phyloP scores from a whole-genome alignment of 2,797 vertebrate species.

The Ciconia nigra region DNA sequence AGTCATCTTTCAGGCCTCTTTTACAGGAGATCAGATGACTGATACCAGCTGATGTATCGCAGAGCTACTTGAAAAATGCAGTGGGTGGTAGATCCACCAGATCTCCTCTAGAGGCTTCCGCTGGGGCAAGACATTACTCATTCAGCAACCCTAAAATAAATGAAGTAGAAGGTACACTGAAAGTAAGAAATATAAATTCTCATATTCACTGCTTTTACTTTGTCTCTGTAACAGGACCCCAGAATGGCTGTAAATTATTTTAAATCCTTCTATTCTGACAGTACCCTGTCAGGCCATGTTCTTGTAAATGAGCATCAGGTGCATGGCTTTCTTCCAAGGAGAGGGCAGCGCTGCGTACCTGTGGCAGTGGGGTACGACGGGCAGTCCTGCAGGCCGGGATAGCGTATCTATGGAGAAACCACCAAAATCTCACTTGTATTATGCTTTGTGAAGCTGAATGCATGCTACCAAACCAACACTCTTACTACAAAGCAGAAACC shows the following conservation, averaged over 20 bases:
- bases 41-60: not conserved
- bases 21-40: not conserved
- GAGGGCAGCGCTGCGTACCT: accelerated
- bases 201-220: not conserved
- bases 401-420: not conserved
- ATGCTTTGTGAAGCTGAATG: not conserved
- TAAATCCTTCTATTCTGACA: not conserved
- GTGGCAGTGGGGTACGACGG: accelerated
- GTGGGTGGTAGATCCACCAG: not conserved
- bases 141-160: not conserved
- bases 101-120: not conserved
- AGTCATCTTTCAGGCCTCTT: not conserved
- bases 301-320: not conserved
- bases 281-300: not conserved
- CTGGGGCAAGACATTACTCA: not conserved
- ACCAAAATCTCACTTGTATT: not conserved
- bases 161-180: not conserved
- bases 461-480: accelerated
- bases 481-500: not conserved
- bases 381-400: not conserved
- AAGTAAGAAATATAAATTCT: not conserved
- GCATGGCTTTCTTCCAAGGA: not conserved
- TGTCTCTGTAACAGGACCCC: not conserved
- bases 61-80: not conserved
- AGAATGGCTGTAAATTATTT: not conserved